phyloP scores from a whole-genome alignment of 2,797 vertebrate species.

The Paedocypris micromegethes region DNA sequence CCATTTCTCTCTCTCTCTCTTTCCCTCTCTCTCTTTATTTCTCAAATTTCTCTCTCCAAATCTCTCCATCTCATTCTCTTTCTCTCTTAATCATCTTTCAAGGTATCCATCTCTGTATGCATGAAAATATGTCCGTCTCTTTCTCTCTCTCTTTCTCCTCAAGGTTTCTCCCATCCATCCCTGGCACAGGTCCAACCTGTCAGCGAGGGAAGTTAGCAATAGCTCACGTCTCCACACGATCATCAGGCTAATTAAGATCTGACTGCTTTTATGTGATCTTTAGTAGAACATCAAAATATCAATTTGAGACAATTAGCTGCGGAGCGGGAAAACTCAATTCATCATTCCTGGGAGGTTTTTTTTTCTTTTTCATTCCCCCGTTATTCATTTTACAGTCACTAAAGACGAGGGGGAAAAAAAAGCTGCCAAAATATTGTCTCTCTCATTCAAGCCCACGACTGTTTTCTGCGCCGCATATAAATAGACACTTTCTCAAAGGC shows the following conservation, averaged over 20 bases:
- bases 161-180: slow-evolving; percentile 72
- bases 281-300: slow-evolving; percentile 67
- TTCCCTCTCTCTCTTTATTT: too few species aligned
- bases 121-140: too few species aligned
- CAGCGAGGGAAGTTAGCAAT: slow-evolving; percentile 76
- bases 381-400: slow-evolving; percentile 19
- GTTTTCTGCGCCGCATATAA: slow-evolving; percentile 58
- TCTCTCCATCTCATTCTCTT: background rate
- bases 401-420: slow-evolving; percentile 4
- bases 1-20: too few species aligned
- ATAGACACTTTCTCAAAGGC: slow-evolving; percentile 58
- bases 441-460: slow-evolving; percentile 56
- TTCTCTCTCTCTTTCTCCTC: slow-evolving; percentile 57
- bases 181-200: slow-evolving; percentile 82
- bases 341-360: slow-evolving; percentile 57
- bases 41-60: too few species aligned
- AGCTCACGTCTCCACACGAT: slow-evolving; percentile 64
- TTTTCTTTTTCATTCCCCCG: background rate
- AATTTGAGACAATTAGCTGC: slow-evolving; percentile 69
- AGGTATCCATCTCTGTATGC: too few species aligned
- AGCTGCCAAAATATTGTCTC: slow-evolving; percentile 58
- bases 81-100: slow-evolving; percentile 52
- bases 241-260: slow-evolving; percentile 65
- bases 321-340: slow-evolving; percentile 55
- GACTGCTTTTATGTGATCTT: slow-evolving; percentile 62